phyloP scores from a whole-genome alignment of 2,797 vertebrate genomes.

The Otolemur crassicaudatus region DNA sequence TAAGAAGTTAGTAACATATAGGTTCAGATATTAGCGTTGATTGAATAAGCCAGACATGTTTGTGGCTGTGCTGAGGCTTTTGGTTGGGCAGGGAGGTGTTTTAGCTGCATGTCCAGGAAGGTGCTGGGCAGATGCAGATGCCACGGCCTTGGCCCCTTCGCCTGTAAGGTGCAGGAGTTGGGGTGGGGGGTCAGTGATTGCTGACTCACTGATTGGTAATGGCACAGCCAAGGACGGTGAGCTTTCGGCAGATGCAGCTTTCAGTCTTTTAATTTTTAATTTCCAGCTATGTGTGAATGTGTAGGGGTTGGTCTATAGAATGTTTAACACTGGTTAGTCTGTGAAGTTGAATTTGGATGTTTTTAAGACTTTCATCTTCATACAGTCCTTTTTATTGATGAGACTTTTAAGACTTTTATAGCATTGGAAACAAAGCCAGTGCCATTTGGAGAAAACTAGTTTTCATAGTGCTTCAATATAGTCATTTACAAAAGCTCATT shows the following conservation, averaged over 20 bases:
- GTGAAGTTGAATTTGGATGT: neutral
- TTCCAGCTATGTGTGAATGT: neutral
- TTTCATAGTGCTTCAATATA: accelerated
- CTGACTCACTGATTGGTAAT: too few relatives aligned
- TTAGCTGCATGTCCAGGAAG: neutral
- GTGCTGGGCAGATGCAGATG: neutral
- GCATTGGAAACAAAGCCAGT: neutral
- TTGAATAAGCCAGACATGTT: accelerated
- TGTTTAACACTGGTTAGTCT: neutral
- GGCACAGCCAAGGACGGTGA: neutral
- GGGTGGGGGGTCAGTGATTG: too few relatives aligned
- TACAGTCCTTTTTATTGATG: neutral
- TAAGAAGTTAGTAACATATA: too few relatives aligned
- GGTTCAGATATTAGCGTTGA: accelerated
- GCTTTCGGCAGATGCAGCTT: neutral
- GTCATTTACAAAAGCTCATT: accelerated
- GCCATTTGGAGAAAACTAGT: neutral
- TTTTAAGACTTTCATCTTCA: neutral
- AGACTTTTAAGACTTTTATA: neutral
- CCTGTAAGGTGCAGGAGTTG: neutral
- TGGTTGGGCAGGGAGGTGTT: neutral
- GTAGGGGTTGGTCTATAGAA: accelerated
- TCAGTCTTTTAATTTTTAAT: neutral
- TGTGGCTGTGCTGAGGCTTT: too few relatives aligned
- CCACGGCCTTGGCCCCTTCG: neutral